Conservation (phyloP, 2,888 invertebrate species). For the Tipula helvola region DNA sequence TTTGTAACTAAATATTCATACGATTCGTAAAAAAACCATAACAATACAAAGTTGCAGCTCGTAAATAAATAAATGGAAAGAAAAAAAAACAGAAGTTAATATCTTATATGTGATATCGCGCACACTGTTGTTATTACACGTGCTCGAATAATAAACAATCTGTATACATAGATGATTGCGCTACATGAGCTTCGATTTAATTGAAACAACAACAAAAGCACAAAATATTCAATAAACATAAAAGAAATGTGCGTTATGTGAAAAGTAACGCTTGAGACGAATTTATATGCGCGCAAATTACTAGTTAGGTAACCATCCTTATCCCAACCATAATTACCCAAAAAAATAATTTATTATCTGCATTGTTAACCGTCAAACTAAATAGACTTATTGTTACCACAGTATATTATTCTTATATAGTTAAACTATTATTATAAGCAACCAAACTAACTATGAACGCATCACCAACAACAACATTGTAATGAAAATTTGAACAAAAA, state of each 20-base stretch:
- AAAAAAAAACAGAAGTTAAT: background rate
- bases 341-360: background rate
- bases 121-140: background rate
- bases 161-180: background rate
- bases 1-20: background rate
- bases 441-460: background rate
- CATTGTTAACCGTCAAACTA: background rate
- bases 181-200: background rate
- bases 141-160: background rate
- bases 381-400: background rate
- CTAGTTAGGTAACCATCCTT: background rate
- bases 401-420: background rate
- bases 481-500: background rate
- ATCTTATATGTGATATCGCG: background rate
- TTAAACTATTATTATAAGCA: background rate
- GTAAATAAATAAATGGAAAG: background rate
- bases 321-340: background rate
- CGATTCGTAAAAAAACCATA: background rate
- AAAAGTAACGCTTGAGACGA: background rate
- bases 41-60: background rate
- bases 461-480: background rate
- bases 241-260: background rate
- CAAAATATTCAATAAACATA: background rate
- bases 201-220: background rate
- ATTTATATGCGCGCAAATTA: background rate